These are phyloP conservation scores for Pectinophora gossypiella DNA, from an alignment of 1,140 invertebrate species.

Conservation along the genomic window DNA sequence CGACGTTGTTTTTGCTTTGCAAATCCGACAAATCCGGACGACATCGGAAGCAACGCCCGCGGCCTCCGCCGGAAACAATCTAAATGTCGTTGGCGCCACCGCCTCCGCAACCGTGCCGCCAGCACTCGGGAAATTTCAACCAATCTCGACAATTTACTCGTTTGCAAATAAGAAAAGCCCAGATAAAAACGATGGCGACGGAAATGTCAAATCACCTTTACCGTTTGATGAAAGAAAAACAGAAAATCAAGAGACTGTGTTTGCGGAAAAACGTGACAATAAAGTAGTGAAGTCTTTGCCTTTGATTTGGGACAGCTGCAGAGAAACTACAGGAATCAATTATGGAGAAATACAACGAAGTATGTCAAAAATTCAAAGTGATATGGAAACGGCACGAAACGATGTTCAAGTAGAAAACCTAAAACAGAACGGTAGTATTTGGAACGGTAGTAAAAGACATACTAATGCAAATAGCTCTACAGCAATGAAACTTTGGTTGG, in stretches of 20 bases:
- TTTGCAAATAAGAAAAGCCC: slow-evolving; percentile 36
- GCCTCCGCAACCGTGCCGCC: slow-evolving; percentile 29
- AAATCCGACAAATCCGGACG: slow-evolving; percentile 46
- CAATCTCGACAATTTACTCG: slow-evolving; percentile 56
- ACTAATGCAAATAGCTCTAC: slow-evolving; percentile 29
- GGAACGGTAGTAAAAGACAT: slow-evolving; percentile 48
- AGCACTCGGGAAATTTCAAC: slow-evolving; percentile 48
- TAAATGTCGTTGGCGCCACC: slow-evolving; percentile 40
- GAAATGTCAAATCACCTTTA: slow-evolving; percentile 37
- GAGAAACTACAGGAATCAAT: slow-evolving; percentile 42
- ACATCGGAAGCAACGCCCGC: slow-evolving; percentile 49
- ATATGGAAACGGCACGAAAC: slow-evolving; percentile 31
- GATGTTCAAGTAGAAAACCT: slow-evolving; percentile 18
- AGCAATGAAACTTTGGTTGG: slow-evolving; percentile 39
- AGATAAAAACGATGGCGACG: slow-evolving; percentile 37
- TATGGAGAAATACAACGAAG: slow-evolving; percentile 30
- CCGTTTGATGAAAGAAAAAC: slow-evolving; percentile 24
- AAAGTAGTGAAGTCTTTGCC: slow-evolving; percentile 27
- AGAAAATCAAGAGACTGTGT: slow-evolving; percentile 16
- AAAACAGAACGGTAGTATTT: slow-evolving; percentile 26
- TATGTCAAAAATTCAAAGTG: slow-evolving; percentile 17
- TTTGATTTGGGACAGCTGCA: slow-evolving; percentile 57
- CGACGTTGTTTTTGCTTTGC: slow-evolving; percentile 47
- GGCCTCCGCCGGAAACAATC: slow-evolving; percentile 60
- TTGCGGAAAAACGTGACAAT: slow-evolving; percentile 16